Conservation (phyloP, 2,113 vertebrate genomes). For the Tor tambroides region DNA sequence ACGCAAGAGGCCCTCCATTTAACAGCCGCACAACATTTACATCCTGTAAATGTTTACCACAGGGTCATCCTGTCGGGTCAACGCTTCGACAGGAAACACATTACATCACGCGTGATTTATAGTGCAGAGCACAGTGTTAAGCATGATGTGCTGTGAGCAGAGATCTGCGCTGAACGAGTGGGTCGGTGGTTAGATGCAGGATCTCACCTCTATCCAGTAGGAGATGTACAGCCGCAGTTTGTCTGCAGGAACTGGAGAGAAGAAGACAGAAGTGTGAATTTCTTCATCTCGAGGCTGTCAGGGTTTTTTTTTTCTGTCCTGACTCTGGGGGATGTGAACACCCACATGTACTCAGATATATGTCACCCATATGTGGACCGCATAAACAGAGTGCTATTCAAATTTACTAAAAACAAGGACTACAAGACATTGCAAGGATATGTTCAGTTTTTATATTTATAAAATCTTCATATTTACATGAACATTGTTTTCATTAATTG, state of each 20-base stretch:
- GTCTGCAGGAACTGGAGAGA: constrained; percentile 74
- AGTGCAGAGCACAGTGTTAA: neutral
- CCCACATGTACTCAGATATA: neutral
- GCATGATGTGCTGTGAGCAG: neutral
- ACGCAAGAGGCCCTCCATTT: constrained; percentile 30
- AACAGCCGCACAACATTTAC: constrained; percentile 9
- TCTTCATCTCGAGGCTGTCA: constrained; percentile 23
- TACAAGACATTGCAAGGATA: neutral
- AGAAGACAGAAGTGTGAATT: constrained; percentile 46
- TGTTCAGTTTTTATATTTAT: neutral
- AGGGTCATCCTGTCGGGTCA: constrained; percentile 17
- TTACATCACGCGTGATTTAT: neutral
- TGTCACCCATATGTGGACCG: neutral
- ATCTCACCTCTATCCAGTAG: constrained; percentile 79
- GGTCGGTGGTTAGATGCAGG: constrained; percentile 4
- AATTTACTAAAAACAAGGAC: neutral
- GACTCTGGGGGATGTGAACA: constrained; percentile 3
- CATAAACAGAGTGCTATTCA: neutral
- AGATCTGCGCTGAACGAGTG: neutral
- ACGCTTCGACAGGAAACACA: neutral
- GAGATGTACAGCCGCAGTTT: constrained; percentile 85
- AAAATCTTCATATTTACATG: neutral
- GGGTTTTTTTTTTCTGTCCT: neutral
- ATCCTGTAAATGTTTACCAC: constrained; percentile 44
- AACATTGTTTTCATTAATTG: neutral